These are phyloP conservation scores for Nothocercus julius DNA, from an alignment of 2,113 vertebrate genomes.

Conservation along the genomic window DNA sequence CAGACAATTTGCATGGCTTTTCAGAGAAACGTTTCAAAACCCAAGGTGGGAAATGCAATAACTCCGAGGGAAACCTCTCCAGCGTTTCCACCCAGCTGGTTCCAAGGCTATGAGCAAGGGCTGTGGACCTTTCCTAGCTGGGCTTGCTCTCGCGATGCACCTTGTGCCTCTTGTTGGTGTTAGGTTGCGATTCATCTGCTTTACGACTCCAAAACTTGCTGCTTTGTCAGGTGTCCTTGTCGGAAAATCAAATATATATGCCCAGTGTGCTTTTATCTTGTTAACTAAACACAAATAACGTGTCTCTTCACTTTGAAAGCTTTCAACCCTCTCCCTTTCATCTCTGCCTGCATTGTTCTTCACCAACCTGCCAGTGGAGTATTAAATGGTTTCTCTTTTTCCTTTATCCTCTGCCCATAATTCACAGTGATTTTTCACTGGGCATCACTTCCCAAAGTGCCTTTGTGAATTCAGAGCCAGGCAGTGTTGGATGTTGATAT, in stretches of 20 bases:
- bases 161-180: neutral
- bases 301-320: conserved; percentile 18
- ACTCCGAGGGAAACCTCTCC: neutral
- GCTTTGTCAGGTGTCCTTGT: neutral
- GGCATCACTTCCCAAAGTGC: conserved; percentile 1
- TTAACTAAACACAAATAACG: conserved; percentile 63
- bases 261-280: conserved; percentile 41
- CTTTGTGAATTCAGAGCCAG: neutral
- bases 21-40: neutral
- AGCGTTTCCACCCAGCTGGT: neutral
- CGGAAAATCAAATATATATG: conserved; percentile 34
- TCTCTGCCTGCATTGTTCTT: conserved; percentile 55
- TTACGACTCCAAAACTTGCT: neutral
- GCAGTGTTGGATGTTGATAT: neutral
- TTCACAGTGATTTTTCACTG: conserved; percentile 2
- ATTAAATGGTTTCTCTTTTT: conserved; percentile 30
- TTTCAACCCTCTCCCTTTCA: conserved; percentile 61
- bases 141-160: accelerated
- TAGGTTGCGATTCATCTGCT: accelerated
- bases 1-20: neutral
- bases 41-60: neutral
- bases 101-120: too few species aligned
- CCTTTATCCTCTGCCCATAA: conserved; percentile 29
- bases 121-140: neutral
- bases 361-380: conserved; percentile 45